Percentiles rank a stretch among this genome's conserved stretches.
Conservation (phyloP, 2,797 vertebrate genomes). For the Enoplosus armatus region DNA sequence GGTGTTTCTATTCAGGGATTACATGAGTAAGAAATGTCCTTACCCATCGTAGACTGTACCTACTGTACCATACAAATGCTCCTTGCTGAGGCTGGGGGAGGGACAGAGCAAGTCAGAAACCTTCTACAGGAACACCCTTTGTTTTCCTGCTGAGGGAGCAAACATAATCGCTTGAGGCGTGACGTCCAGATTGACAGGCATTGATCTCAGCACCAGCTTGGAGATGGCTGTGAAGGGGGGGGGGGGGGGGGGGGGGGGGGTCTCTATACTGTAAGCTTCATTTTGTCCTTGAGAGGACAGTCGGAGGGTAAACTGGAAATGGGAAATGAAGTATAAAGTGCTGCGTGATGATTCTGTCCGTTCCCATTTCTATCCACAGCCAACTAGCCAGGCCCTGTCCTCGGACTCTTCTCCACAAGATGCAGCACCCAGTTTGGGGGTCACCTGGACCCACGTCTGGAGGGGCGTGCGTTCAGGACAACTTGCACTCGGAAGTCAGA, state of each 20-base stretch:
- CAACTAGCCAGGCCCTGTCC: background rate
- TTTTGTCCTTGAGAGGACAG: conserved; percentile 47
- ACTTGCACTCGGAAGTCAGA: conserved; percentile 9
- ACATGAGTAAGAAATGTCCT: background rate
- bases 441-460: background rate
- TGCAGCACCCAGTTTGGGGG: background rate
- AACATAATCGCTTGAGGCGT: conserved; percentile 35
- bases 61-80: background rate
- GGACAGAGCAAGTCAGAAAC: background rate
- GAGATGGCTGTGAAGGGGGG: background rate
- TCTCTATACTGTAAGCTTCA: conserved; percentile 11
- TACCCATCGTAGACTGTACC: background rate
- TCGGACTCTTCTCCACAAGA: background rate
- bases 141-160: conserved; percentile 49
- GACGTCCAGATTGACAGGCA: conserved; percentile 46
- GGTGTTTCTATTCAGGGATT: background rate
- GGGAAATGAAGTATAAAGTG: conserved; percentile 37
- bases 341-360: conserved; percentile 67
- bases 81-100: background rate
- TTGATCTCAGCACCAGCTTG: conserved; percentile 47
- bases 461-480: background rate
- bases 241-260: background rate
- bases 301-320: conserved; percentile 26
- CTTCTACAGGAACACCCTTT: conserved; percentile 16
- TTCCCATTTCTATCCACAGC: conserved; percentile 49